phyloP scores from a whole-genome alignment of 2,888 invertebrate genomes.

The Callinectes sapidus region DNA sequence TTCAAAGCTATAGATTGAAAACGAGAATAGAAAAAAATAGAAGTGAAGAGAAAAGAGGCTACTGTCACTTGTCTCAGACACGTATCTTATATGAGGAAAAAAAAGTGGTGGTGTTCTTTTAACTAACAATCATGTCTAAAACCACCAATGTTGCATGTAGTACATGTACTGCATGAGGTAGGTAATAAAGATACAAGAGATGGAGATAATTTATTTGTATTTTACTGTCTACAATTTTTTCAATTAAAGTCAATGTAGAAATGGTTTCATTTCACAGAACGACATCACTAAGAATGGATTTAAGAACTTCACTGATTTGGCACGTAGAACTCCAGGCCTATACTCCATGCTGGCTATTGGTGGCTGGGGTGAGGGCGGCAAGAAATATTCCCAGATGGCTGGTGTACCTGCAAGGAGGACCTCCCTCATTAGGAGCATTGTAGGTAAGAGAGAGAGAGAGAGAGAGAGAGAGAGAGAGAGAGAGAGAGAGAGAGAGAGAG shows the following conservation, averaged over 20 bases:
- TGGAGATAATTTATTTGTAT: neutral
- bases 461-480: slow-evolving; percentile 8
- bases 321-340: slow-evolving; percentile 83
- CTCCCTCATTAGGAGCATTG: slow-evolving; percentile 85
- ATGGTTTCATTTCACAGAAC: slow-evolving; percentile 29
- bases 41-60: too few species aligned
- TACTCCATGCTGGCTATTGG: slow-evolving; percentile 90
- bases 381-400: slow-evolving; percentile 90
- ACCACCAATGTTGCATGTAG: too few species aligned
- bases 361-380: slow-evolving; percentile 93
- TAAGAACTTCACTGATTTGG: slow-evolving; percentile 85
- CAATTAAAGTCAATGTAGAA: neutral
- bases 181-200: neutral
- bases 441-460: slow-evolving; percentile 75
- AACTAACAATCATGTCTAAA: too few species aligned
- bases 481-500: neutral
- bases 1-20: too few species aligned
- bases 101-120: too few species aligned
- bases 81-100: too few species aligned
- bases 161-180: too few species aligned
- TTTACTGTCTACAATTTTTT: neutral
- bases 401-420: slow-evolving; percentile 82
- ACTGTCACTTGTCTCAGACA: too few species aligned
- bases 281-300: slow-evolving; percentile 81
- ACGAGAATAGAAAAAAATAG: too few species aligned